Evolutionary conservation across 2,113 vertebrate genomes (phyloP).

Genomic region (Oceanodroma tethys): DNA sequence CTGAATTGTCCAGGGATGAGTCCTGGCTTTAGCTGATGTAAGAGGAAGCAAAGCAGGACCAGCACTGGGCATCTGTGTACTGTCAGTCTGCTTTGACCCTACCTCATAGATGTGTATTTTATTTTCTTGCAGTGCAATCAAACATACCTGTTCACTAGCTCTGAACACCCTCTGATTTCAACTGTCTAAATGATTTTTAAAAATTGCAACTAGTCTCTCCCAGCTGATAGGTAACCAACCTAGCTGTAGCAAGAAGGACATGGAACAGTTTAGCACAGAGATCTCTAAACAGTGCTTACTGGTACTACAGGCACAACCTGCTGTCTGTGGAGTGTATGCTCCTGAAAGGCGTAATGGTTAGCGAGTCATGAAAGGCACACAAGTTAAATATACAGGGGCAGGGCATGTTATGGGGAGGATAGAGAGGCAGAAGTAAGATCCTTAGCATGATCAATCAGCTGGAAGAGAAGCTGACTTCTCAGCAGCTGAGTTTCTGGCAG

Average conservation of each 20-base stretch:
- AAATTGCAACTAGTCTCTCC: neutral
- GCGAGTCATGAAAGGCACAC: fast-evolving
- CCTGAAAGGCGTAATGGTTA: neutral
- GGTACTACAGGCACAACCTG: neutral
- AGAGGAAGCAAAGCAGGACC: neutral
- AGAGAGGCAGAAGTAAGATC: neutral
- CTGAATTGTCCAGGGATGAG: neutral
- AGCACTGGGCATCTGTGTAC: neutral
- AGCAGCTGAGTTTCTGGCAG: neutral
- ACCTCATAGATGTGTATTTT: neutral
- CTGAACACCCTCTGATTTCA: neutral
- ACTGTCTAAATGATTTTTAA: neutral
- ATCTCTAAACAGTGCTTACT: neutral
- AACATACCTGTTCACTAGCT: neutral
- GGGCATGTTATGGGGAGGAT: neutral
- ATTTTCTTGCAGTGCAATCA: neutral
- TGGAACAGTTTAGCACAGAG: neutral
- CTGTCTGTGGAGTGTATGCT: neutral
- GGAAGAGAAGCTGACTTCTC: neutral
- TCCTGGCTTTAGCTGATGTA: neutral
- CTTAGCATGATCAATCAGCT: neutral
- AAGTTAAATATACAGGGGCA: neutral
- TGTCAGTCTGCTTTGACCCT: neutral
- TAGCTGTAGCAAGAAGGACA: neutral
- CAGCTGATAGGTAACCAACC: neutral